Evolutionary conservation across 2,888 invertebrate species (phyloP), one percentile per base, ranked within the genome.

Genomic region (Argyresthia albistria): DNA sequence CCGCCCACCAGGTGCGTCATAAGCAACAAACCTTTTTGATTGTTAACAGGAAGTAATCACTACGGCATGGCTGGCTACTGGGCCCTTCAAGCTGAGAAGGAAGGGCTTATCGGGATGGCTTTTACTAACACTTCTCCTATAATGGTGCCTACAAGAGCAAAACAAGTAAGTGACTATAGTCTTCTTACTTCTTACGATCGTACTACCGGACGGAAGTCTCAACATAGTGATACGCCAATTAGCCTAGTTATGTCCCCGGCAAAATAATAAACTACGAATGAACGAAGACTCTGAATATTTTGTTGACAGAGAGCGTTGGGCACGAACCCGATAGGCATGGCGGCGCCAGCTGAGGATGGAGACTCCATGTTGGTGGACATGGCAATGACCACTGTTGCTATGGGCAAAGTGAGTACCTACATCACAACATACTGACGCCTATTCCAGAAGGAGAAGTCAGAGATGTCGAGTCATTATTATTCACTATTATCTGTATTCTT

Each of bases 121-220:
- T 95, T 95, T 75, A 97, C 97, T 0, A 98, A 98, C 71, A 93
- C 97, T 0, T 96, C 97, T 3, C 97, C 97, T 0, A 76, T 96
- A 56, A 90, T 96, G 90, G 93, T 93, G 0, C 97, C 97, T 0
- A 97, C 97, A 0, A 89, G 97, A 59, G 91, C 92, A 46, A 93
- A 91, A 72, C 69, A 84, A 61, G 92, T 92, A 72, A 69, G 72
- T 57, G 16, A 43, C 12, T n/a, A n/a, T 47, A 35, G 35, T 25
- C 47, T 9, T 4, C 35, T 25, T n/a, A n/a, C n/a, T n/a, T n/a
- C n/a, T n/a, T n/a, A n/a, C n/a, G n/a, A n/a, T n/a, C n/a, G n/a
- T n/a, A n/a, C n/a, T n/a, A n/a, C n/a, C n/a, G n/a, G n/a, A n/a
- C n/a, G n/a, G n/a, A n/a, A n/a, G n/a, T n/a, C n/a, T n/a, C n/a